A percentile compares a stretch with the other conserved stretches of the same genome.
phyloP scores from a whole-genome alignment of 1,140 invertebrate genomes.

The Zaprionus nigranus region DNA sequence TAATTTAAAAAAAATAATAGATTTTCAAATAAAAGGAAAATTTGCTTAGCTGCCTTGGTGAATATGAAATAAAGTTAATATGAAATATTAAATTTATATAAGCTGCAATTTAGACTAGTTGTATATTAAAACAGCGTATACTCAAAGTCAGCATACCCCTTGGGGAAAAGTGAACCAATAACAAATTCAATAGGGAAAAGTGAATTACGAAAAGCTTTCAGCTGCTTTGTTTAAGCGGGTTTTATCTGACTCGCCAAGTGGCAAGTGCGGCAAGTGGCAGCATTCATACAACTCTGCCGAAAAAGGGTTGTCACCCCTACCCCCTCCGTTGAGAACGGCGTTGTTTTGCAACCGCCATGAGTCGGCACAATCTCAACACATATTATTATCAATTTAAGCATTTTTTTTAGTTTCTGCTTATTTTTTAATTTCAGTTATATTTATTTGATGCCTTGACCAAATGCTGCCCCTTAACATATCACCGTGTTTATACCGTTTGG shows the following conservation, averaged over 20 bases:
- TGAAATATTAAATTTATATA: no score
- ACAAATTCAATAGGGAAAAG: no score
- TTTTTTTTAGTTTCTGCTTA: not conserved
- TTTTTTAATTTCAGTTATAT: not conserved
- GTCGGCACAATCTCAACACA: not conserved
- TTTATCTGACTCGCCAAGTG: constrained; percentile 38
- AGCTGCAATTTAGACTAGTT: no score
- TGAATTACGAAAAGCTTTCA: constrained; percentile 72
- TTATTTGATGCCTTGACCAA: constrained; percentile 11
- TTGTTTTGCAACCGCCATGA: not conserved
- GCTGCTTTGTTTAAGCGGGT: constrained; percentile 43
- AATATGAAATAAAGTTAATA: no score
- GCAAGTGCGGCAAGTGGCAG: constrained; percentile 30
- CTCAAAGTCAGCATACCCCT: not conserved
- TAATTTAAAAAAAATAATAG: no score
- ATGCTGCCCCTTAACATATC: constrained; percentile 20
- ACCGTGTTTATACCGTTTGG: not conserved
- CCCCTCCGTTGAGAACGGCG: not conserved
- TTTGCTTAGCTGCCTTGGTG: no score
- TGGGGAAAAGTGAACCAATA: no score
- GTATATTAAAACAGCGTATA: no score
- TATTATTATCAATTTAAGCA: not conserved
- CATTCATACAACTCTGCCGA: constrained; percentile 23
- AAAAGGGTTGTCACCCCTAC: not conserved
- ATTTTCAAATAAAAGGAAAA: no score